Evolutionary conservation across 64 coral and sea anemone genomes (phyloP), one percentile per base, ranked within the genome.

Genomic region (Pocillopora damicornis): DNA sequence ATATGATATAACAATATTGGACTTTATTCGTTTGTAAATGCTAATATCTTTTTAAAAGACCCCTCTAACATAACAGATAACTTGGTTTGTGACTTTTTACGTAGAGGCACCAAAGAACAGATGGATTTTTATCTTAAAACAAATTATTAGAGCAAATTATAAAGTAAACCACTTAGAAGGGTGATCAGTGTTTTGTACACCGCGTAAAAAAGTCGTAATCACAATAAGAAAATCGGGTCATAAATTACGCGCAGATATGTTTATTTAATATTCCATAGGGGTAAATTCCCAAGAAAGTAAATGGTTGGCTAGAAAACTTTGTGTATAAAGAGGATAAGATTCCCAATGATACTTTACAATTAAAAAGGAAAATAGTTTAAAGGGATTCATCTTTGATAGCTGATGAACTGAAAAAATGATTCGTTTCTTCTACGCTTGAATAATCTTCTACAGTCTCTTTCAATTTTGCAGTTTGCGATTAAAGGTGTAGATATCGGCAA

Each of bases 301-400:
- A 65, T 9, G 11, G 80, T 83, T 83, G 80, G 80, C 79, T 67
- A 65, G 62, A 83, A 83, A 42, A 37, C 42, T 51, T 65, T 15
- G 61, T 65, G 37, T 0, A 23, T 80, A 8, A 23, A 71, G 9
- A 35, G 25, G 59, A 23, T 14, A 62, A 63, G 45, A 59, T 23
- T 59, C 51, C 18, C 58, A 61, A 62, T 2, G 13, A 18, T 22
- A 68, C 17, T 22, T 68, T n/a, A 20, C 22, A 30, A 26, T 61
- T 11, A 75, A 75, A 36, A 75, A 36, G 38, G 35, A 78, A 42
- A 20, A 58, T 16, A 78, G 22, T 51, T 78, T 58, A 22, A 16
- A 58, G 9, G 45, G 4, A 58, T 78, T 76, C 2, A 57, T 78
- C 5, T 58, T 78, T 51, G 42, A 51, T 51, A 51, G 11, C 1